Evolutionary conservation across 2,113 vertebrate species (phyloP), one percentile per base, ranked within the genome.

Genomic region (Murina feae): DNA sequence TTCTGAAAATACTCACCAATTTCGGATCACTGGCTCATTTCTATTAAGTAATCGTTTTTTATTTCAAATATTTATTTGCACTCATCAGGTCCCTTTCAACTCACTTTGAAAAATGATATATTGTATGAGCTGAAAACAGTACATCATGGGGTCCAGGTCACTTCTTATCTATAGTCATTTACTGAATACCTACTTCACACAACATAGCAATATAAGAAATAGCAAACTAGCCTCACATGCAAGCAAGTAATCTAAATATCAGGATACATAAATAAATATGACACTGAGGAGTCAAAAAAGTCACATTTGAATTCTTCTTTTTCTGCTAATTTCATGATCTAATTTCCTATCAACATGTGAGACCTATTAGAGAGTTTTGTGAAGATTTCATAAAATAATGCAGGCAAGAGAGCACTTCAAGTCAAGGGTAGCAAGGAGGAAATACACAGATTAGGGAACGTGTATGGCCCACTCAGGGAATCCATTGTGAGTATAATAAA

Each of bases 51-150:
- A 53, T 42, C 35, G 44, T 66, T 66, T 94, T 86, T 86, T n/a
- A 86, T 82, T 37, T 96, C 51, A 79, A 60, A 78, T 60, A 42
- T 47, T 94, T 83, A 75, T 93, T 97, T 94, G 92, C 47, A 86
- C 37, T 30, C 84, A 87, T 66, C 63, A 9, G 1, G 53, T 47
- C 17, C 35, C 30, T 0, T 81, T 81, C 20, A 68, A 72, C n/a
- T 94, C 83, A 42, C 0, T 55, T 91, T 94, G 30, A 25, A 79
- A 85, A 93, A 2, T 66, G 79, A 18, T 86, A 30, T 69, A 91
- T 93, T 92, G n/a, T 39, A 37, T 82, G n/a, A 86, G 44, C 86
- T 49, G 35, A 37, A 94, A 90, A 74, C 9, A 80, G 10, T 32
- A 5, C 23, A 63, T 53, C 23, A 49, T 20, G 4, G 1, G 8